Evolutionary conservation across 2,888 invertebrate genomes (phyloP), one percentile per base, ranked within the genome.

Genomic region (Cryptus viduatorius): DNA sequence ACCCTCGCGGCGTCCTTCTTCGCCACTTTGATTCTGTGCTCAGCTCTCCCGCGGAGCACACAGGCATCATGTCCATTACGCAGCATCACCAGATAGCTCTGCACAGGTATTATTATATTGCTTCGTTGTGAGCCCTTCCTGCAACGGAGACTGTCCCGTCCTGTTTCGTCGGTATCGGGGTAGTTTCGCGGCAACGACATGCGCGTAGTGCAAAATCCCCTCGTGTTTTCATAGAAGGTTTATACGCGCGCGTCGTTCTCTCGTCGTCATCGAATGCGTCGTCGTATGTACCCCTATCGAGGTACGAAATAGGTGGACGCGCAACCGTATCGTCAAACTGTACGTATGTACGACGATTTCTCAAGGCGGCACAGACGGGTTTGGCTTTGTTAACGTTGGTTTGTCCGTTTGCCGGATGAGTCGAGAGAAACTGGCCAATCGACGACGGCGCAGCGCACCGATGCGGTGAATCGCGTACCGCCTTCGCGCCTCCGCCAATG

Each of bases 401-500:
- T 80, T 80, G 82, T 79, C 80, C 61, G 77, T 48, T 80, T 65
- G 72, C 61, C 77, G 65, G 46, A 65, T 14, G 67, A 75, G 31
- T 53, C 24, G 44, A 48, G 14, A n/a, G n/a, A 16, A 19, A 10
- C 31, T 29, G 16, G 68, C 82, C 77, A 67, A 69, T 77, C 4
- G 12, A n/a, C 10, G 10, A 2, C 3, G 10, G 4, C 31, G 4
- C 89, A 89, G 90, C 89, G 89, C 89, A 88, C 84, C 89, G 90
- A 90, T 89, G 90, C 90, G 90, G 89, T 89, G 89, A 89, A 90
- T 31, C 3, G 12, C 24, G 69, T 68, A 68, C 69, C 79, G 73
- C 86, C 88, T 44, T 19, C 75, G 29, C 69, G 42, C 46, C 56
- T 37, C n/a, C 5, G 24, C 65, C 5, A 79, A 79, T 72, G 75